A percentile compares a stretch with the other conserved stretches of the same genome.
Conservation (phyloP, 2,888 invertebrate genomes). For the Coenonympha glycerion region DNA sequence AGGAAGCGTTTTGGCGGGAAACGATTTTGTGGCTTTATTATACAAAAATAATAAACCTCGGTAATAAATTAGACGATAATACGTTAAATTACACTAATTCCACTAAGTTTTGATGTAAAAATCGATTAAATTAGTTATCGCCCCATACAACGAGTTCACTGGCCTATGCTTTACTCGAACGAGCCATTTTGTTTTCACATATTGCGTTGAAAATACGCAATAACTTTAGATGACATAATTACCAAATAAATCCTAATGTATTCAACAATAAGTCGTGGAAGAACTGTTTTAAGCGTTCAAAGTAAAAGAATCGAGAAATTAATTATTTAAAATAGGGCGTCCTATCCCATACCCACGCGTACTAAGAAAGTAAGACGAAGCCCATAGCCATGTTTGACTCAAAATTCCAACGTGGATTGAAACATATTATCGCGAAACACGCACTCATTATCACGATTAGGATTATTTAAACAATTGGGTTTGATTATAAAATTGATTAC, state of each 20-base stretch:
- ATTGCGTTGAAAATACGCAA: constrained; percentile 74
- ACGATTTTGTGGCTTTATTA: constrained; percentile 42
- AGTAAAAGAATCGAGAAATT: constrained; percentile 73
- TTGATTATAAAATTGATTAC: constrained; percentile 56
- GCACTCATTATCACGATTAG: constrained; percentile 48
- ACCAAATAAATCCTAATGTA: constrained; percentile 62
- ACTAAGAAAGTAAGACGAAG: constrained; percentile 70
- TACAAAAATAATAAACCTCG: constrained; percentile 18
- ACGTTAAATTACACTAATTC: constrained; percentile 31
- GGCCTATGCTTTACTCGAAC: constrained; percentile 71
- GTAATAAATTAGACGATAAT: constrained; percentile 28
- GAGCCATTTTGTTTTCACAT: constrained; percentile 77
- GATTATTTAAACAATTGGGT: constrained; percentile 51
- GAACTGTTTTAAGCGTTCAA: constrained; percentile 62
- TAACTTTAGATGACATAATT: constrained; percentile 64
- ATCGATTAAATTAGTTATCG: constrained; percentile 56
- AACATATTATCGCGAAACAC: constrained; percentile 52
- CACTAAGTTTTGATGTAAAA: constrained; percentile 32
- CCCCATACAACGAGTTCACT: constrained; percentile 71
- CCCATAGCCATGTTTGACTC: constrained; percentile 74
- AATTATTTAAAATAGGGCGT: constrained; percentile 71
- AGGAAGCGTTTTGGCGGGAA: constrained; percentile 75
- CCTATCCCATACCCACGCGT: constrained; percentile 71
- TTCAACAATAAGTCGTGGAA: constrained; percentile 67
- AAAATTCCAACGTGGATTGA: constrained; percentile 74